These are phyloP conservation scores for Pseudorectes ferrugineus DNA, from an alignment of 2,113 vertebrate species.

Conservation along the genomic window DNA sequence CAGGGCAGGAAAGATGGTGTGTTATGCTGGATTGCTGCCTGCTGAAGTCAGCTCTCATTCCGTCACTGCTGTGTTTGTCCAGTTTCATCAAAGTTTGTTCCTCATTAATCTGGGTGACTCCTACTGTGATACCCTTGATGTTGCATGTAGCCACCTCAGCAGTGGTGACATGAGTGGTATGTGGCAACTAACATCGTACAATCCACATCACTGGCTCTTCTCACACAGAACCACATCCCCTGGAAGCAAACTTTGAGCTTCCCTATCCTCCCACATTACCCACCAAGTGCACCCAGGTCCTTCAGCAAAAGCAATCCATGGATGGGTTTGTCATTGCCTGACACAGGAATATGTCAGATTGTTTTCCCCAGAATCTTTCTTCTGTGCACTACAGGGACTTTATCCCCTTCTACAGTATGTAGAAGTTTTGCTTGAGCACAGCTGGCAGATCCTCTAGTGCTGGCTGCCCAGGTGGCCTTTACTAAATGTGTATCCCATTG, in stretches of 20 bases:
- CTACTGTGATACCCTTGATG: neutral
- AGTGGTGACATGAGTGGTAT: neutral
- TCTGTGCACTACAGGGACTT: neutral
- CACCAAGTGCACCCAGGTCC: neutral
- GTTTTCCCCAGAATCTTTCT: neutral
- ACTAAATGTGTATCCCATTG: neutral
- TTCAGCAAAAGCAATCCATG: neutral
- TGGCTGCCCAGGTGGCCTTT: neutral
- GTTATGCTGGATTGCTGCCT: neutral
- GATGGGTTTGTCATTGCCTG: neutral
- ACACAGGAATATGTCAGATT: neutral
- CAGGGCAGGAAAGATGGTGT: neutral
- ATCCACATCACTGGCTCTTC: neutral
- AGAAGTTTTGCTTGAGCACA: neutral
- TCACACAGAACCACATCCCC: neutral
- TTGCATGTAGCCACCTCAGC: neutral
- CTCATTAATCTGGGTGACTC: neutral
- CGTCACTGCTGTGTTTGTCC: neutral
- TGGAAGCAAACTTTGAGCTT: neutral
- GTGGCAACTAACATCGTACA: neutral
- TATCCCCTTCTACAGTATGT: too few species aligned
- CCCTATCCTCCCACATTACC: too few species aligned
- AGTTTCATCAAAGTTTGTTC: neutral
- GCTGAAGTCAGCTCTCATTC: neutral
- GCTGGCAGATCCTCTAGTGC: neutral